These are phyloP conservation scores for Rambutsinella grinnellia DNA, from an alignment of 2,888 invertebrate species.

Conservation along the genomic window DNA sequence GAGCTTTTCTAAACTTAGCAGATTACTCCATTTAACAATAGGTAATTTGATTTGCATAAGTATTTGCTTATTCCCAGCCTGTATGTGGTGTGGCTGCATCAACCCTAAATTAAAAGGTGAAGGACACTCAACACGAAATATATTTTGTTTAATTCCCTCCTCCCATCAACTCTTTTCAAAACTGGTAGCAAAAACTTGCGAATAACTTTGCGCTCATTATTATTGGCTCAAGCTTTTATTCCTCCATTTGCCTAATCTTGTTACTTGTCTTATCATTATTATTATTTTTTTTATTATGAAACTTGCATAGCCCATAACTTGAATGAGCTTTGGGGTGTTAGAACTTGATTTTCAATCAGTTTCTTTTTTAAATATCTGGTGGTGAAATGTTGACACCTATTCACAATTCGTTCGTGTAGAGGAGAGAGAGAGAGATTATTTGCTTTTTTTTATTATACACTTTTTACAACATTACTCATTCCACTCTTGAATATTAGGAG, in stretches of 20 bases:
- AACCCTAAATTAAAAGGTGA: no score
- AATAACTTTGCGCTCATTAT: no score
- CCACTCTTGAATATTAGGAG: no score
- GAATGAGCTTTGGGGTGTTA: slow-evolving; percentile 17
- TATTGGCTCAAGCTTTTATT: neutral
- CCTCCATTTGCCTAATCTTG: neutral
- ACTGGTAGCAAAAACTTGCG: neutral
- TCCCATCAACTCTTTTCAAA: neutral
- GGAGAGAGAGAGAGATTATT: neutral
- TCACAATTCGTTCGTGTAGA: slow-evolving; percentile 8
- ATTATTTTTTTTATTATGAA: neutral
- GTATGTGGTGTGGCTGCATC: no score
- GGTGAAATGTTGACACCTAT: slow-evolving; percentile 31
- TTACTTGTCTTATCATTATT: neutral
- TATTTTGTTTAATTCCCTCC: no score
- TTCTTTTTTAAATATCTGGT: slow-evolving; percentile 4
- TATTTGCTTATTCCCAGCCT: no score
- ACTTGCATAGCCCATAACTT: neutral
- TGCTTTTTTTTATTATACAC: no score
- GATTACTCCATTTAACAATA: no score
- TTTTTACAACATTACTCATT: no score
- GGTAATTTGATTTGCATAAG: no score
- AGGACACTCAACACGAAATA: no score
- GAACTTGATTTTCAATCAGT: slow-evolving; percentile 37
- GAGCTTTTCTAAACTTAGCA: no score